Evolutionary conservation across 2,113 vertebrate species (phyloP), one percentile per base, ranked within the genome.

Genomic region (Chionodraco myersi): DNA sequence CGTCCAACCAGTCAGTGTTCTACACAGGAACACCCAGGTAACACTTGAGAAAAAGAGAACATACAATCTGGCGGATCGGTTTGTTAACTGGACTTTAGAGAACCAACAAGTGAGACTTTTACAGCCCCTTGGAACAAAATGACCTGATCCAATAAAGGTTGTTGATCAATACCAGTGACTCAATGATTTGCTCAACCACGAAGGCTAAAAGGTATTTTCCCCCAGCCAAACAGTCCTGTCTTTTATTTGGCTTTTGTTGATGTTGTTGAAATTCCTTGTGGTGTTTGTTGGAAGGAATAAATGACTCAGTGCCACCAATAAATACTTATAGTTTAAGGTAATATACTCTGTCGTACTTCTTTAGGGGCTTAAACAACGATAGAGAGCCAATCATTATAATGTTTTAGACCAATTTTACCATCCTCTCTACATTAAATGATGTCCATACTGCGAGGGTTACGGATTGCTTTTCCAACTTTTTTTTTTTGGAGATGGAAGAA

Each of bases 111-210:
- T 69, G 44, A 56, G 77, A 81, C 58, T 82, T 86, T 72, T 79
- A 75, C 48, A 49, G 66, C 66, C 10, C 71, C 59, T 26, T 12
- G 53, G 80, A 81, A 82, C 66, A 75, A 56, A 81, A 75, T 70
- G 56, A 72, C 59, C 64, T 36, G 60, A 77, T 68, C 77, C 65
- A 47, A 87, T 87, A 66, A 69, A 44, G 53, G 60, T 59, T 75
- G 75, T 80, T 60, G 75, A 84, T 89, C 84, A 69, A 82, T 86
- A 75, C 53, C 26, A 45, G 68, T 63, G 73, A 71, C 57, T 81
- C 67, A 67, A 54, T 77, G 54, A 76, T 51, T 79, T 41, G 63
- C 75, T 82, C 75, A 75, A 60, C 47, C 62, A 10, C 9, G 1
- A 47, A 84, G 62, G 62, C 49, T 77, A 70, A 88, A 80, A 80